These are phyloP conservation scores for Eledone cirrhosa DNA, from an alignment of 2,888 invertebrate species.

Conservation along the genomic window DNA sequence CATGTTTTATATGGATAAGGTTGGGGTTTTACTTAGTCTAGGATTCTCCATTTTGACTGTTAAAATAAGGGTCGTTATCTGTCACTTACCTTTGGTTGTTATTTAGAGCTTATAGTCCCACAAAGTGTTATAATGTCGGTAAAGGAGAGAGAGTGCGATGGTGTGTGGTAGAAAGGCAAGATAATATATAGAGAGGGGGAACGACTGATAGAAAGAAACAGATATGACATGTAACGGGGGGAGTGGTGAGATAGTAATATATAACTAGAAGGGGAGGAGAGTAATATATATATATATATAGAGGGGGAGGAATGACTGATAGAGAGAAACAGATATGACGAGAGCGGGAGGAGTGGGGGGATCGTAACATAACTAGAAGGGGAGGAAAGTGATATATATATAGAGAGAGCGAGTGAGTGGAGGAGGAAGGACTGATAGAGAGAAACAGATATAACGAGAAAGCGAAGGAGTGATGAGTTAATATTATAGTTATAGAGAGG, in stretches of 20 bases:
- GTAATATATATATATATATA: background rate
- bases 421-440: too few species aligned
- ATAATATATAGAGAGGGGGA: slow-evolving; percentile 1
- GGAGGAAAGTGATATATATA: background rate
- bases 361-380: background rate
- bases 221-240: too few species aligned
- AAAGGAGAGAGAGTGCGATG: background rate
- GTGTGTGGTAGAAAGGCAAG: background rate
- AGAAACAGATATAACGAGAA: background rate
- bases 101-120: too few species aligned
- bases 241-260: too few species aligned
- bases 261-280: background rate
- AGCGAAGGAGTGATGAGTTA: background rate
- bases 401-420: background rate
- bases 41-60: too few species aligned
- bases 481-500: slow-evolving; percentile 16
- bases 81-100: too few species aligned
- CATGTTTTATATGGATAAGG: too few species aligned
- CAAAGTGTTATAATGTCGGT: background rate
- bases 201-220: too few species aligned
- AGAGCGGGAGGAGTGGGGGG: background rate
- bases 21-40: too few species aligned
- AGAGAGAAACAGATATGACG: background rate
- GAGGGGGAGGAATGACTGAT: background rate
- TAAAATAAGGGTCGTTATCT: too few species aligned